Conservation (phyloP, 37 sponge, comb jelly and placozoan genomes). For the Hormiphora californensis region DNA sequence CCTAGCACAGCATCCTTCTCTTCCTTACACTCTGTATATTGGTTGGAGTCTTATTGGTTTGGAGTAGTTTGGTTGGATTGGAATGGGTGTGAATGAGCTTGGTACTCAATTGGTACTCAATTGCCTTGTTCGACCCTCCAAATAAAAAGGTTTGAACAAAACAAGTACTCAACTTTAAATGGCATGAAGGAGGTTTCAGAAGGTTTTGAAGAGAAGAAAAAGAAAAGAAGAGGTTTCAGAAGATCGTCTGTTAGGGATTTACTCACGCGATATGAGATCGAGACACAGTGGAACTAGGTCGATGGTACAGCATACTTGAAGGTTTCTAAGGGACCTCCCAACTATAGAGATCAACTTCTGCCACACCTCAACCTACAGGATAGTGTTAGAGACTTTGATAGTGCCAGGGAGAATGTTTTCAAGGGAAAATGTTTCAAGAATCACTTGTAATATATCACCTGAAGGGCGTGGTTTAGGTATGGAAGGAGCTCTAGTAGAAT, state of each 20-base stretch:
- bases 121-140: too few species aligned
- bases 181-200: too few species aligned
- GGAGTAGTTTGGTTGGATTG: too few species aligned
- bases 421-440: background rate
- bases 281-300: slow-evolving; percentile 20
- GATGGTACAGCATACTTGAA: slow-evolving; percentile 32
- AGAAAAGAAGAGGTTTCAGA: too few species aligned
- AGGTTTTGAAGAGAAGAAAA: too few species aligned
- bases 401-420: background rate
- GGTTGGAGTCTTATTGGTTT: too few species aligned
- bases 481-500: slow-evolving; percentile 71
- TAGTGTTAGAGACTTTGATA: too few species aligned
- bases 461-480: slow-evolving; percentile 60
- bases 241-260: too few species aligned
- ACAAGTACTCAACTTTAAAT: too few species aligned
- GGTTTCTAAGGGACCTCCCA: slow-evolving; percentile 6
- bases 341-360: slow-evolving; percentile 35
- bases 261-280: slow-evolving; percentile 20
- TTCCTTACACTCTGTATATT: slow-evolving; percentile 23
- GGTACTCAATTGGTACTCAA: too few species aligned
- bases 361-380: slow-evolving; percentile 46
- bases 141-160: too few species aligned
- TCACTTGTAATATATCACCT: slow-evolving; percentile 54
- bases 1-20: slow-evolving; percentile 24
- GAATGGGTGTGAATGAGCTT: too few species aligned